Base-by-base conservation (phyloP, 2,113 vertebrate genomes). In the Hylia prasina region DNA sequence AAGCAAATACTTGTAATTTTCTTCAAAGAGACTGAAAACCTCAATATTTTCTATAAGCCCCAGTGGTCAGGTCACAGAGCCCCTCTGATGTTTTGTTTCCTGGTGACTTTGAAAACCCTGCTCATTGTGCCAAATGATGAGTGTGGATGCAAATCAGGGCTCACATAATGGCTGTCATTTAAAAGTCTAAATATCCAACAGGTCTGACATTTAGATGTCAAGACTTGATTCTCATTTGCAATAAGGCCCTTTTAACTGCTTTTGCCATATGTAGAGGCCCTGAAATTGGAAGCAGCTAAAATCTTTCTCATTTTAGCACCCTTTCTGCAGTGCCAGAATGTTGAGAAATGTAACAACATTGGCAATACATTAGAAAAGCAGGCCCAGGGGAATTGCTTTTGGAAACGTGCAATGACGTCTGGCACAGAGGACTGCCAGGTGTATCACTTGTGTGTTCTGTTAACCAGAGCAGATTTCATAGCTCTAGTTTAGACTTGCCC, bases 221-320 rank as follows among this genome's bases (percentile, higher is more conserved):
- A 54, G 81, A 84, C 80, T 94, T 57, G 53, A 94, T 96, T 94
- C 63, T 72, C 66, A 91, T 96, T 95, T 95, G 72, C 79, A 92
- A 5, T 92, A 92, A 93, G 47, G 28, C 71, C 84, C 28, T 89
- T 94, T 96, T 86, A 94, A 83, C 93, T 93, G 69, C 60, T 78
- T 95, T 76, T 90, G 57, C 90, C 94, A 89, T 95, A 83, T 75
- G 89, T 50, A 92, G 48, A 56, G 65, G 31, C 65, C 68, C 53
- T 84, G 78, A 69, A 94, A 78, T 87, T 90, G 76, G 94, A 95
- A 89, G 22, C 77, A 89, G 63, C 60, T 81, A 83, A 80, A 81
- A 60, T 92, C 44, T 39, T 61, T 64, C n/a, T 95, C 85, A 42
- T 82, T 93, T 87, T 75, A 89, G 76, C 86, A 90, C 92, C 60